These are phyloP conservation scores for Diarsia dahlii DNA, from an alignment of 2,888 invertebrate species.

Conservation along the genomic window DNA sequence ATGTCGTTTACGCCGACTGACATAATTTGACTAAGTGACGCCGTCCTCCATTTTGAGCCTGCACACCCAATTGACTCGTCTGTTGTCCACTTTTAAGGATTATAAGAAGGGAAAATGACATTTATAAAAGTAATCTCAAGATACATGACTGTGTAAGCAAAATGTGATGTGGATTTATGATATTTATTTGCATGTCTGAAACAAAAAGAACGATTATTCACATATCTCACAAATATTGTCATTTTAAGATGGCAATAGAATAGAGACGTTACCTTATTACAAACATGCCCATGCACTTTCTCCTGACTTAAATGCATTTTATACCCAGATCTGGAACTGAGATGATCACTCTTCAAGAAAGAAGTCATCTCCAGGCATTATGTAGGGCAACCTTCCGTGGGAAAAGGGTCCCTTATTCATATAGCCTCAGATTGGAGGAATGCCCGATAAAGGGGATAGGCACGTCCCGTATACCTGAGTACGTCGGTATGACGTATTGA, in stretches of 20 bases:
- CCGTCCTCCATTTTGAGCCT: constrained; percentile 20
- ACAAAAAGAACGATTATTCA: too few species aligned
- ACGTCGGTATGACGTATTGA: constrained; percentile 31
- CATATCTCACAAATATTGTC: background rate
- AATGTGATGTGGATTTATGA: too few species aligned
- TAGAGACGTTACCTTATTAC: background rate
- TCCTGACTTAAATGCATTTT: background rate
- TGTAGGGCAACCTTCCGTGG: background rate
- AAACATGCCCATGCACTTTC: background rate
- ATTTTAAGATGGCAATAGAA: background rate
- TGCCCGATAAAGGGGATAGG: constrained; percentile 7
- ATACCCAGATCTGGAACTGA: background rate
- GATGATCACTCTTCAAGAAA: background rate
- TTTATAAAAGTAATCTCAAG: too few species aligned
- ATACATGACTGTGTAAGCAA: too few species aligned
- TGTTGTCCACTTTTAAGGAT: background rate
- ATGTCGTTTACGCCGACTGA: constrained; percentile 25
- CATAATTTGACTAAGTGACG: constrained; percentile 32
- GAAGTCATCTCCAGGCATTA: background rate
- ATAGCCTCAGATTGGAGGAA: constrained; percentile 32
- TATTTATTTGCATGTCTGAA: too few species aligned
- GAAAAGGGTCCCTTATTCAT: constrained; percentile 9
- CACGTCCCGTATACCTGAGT: constrained; percentile 20
- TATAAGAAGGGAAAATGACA: background rate
- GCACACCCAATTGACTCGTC: constrained; percentile 13